Conservation (phyloP, 2,888 invertebrate genomes). For the Spilarctia lutea region DNA sequence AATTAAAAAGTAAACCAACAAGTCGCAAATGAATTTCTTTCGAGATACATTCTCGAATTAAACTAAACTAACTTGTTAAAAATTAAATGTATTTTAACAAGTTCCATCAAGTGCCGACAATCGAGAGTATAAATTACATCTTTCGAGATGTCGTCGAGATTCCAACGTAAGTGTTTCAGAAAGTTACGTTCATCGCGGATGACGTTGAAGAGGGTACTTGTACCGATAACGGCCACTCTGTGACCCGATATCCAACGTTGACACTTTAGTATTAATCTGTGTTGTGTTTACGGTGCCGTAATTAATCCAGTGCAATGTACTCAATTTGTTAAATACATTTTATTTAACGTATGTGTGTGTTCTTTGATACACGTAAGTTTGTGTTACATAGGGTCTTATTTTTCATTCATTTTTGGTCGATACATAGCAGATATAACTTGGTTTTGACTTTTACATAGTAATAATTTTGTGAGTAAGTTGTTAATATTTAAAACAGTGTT, state of each 20-base stretch:
- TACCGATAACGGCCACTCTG: conserved; percentile 60
- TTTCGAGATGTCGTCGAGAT: conserved; percentile 35
- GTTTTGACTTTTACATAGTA: not conserved
- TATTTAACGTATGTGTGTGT: not conserved
- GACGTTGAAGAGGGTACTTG: conserved; percentile 58
- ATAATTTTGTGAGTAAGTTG: not conserved
- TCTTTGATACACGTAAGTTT: not conserved
- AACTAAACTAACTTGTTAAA: not conserved
- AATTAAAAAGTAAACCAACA: not conserved
- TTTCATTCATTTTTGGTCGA: not conserved
- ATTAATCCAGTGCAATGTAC: conserved; percentile 33
- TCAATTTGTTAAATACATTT: not conserved
- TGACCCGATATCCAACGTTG: conserved; percentile 43
- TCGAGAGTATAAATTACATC: not conserved
- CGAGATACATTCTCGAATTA: conserved; percentile 12
- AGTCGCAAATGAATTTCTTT: not conserved
- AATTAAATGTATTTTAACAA: not conserved
- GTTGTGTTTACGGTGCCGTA: conserved; percentile 28
- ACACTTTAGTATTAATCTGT: conserved; percentile 51
- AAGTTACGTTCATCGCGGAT: conserved; percentile 30
- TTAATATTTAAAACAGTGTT: not conserved
- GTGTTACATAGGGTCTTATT: not conserved
- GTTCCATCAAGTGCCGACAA: not conserved
- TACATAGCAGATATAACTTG: not conserved
- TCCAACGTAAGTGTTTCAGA: conserved; percentile 38